phyloP scores from a whole-genome alignment of 2,797 vertebrate genomes.

The Chaetodon trifasciatus region DNA sequence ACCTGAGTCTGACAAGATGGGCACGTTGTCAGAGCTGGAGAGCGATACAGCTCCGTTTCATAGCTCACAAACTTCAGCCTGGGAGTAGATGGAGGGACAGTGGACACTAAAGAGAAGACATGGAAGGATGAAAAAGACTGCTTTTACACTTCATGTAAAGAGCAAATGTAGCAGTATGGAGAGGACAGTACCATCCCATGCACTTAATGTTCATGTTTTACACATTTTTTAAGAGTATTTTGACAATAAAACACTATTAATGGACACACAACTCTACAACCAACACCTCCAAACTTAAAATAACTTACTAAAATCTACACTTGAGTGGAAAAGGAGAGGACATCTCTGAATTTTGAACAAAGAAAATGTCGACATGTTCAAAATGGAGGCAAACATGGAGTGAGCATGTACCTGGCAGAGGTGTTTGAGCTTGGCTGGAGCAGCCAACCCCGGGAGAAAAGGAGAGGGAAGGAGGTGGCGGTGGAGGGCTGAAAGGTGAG shows the following conservation, averaged over 20 bases:
- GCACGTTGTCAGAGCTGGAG: slow-evolving; percentile 82
- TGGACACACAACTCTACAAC: background rate
- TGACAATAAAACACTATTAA: background rate
- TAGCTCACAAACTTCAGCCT: slow-evolving; percentile 59
- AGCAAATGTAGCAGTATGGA: background rate
- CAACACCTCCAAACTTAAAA: background rate
- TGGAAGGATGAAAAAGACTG: background rate
- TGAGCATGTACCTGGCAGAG: slow-evolving; percentile 54
- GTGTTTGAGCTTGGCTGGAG: slow-evolving; percentile 12
- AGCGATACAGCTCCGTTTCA: slow-evolving; percentile 54
- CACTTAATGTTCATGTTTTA: background rate
- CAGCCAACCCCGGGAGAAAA: slow-evolving; percentile 29
- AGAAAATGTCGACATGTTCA: slow-evolving; percentile 15
- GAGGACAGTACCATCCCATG: background rate
- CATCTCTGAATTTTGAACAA: background rate
- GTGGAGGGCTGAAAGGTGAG: slow-evolving; percentile 46
- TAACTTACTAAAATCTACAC: background rate
- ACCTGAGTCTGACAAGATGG: slow-evolving; percentile 83
- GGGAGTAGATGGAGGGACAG: background rate
- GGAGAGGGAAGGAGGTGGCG: slow-evolving; percentile 26
- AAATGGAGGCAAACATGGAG: slow-evolving; percentile 29
- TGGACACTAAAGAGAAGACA: slow-evolving; percentile 27
- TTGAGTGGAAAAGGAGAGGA: background rate
- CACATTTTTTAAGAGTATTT: background rate
- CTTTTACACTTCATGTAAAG: background rate